phyloP scores from a whole-genome alignment of 2,797 vertebrate genomes.

The Pterois miles region DNA sequence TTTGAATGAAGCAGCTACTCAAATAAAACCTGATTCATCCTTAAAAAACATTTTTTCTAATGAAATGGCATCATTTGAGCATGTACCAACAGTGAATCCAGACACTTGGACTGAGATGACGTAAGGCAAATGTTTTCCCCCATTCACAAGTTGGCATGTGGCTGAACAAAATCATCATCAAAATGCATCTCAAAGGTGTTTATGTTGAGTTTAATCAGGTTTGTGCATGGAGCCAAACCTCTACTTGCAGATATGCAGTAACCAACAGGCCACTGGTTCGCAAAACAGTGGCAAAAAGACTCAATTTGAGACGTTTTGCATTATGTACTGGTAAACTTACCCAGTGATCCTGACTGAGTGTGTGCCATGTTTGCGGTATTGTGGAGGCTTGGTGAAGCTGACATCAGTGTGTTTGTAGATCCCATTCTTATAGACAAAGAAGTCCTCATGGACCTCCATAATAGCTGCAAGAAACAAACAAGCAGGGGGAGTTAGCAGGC shows the following conservation, averaged over 20 bases:
- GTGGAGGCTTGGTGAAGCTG: constrained; percentile 84
- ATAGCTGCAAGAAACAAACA: constrained; percentile 86
- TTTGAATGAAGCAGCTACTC: constrained; percentile 29
- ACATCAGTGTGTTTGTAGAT: constrained; percentile 92
- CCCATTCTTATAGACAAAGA: constrained; percentile 93
- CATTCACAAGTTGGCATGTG: background rate
- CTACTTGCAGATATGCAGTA: background rate
- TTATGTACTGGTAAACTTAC: constrained; percentile 75
- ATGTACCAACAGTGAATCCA: constrained; percentile 22
- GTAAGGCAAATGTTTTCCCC: background rate
- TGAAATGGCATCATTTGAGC: background rate
- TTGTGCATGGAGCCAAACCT: background rate
- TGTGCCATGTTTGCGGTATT: constrained; percentile 90
- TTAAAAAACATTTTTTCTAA: constrained; percentile 6
- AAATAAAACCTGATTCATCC: constrained; percentile 34
- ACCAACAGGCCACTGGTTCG: background rate
- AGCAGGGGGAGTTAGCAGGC: constrained; percentile 28
- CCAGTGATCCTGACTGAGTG: constrained; percentile 96
- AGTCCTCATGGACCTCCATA: constrained; percentile 97
- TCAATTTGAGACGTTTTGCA: background rate
- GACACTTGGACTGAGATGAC: background rate
- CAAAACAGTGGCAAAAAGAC: background rate
- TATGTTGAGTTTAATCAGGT: background rate
- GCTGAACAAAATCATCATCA: background rate
- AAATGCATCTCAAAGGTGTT: constrained; percentile 1